Evolutionary conservation across 1,140 invertebrate species (phyloP).

Genomic region (Cydia amplana): DNA sequence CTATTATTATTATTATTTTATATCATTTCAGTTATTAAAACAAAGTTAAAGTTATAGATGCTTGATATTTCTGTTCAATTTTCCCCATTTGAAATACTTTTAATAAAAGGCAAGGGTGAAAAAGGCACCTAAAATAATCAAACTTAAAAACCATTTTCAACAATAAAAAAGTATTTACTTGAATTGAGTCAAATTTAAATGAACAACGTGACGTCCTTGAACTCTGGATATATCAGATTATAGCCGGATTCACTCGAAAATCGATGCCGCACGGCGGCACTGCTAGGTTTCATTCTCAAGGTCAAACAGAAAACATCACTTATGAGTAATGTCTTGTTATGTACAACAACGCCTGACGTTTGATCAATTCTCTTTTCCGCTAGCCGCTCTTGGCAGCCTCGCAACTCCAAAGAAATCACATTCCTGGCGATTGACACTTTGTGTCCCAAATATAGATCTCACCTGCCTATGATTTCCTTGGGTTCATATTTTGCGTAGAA

Average conservation of each 20-base stretch:
- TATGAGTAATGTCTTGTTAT: conserved; percentile 15
- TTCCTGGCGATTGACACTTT: conserved; percentile 33
- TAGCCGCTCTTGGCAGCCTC: conserved; percentile 41
- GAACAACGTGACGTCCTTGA: not conserved
- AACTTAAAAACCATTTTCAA: not conserved
- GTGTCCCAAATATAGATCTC: conserved; percentile 55
- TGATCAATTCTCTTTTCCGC: not conserved
- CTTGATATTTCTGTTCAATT: no score
- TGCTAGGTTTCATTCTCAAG: conserved; percentile 7
- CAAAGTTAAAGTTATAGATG: no score
- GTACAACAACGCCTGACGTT: not conserved
- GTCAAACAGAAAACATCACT: conserved; percentile 24
- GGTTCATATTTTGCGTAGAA: conserved; percentile 99
- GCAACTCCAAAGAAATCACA: conserved; percentile 41
- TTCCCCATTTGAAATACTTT: no score
- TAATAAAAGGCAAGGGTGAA: conserved; percentile 40
- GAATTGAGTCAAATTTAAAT: not conserved
- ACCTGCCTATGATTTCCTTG: conserved; percentile 98
- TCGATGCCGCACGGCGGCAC: conserved; percentile 23
- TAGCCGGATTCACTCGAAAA: conserved; percentile 16
- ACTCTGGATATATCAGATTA: conserved; percentile 10
- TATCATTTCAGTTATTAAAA: no score
- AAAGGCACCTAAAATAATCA: conserved; percentile 37
- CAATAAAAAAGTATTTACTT: not conserved
- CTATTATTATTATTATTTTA: no score